Base-by-base conservation (phyloP, 2,797 vertebrate genomes). In the Margarornis squamiger region DNA sequence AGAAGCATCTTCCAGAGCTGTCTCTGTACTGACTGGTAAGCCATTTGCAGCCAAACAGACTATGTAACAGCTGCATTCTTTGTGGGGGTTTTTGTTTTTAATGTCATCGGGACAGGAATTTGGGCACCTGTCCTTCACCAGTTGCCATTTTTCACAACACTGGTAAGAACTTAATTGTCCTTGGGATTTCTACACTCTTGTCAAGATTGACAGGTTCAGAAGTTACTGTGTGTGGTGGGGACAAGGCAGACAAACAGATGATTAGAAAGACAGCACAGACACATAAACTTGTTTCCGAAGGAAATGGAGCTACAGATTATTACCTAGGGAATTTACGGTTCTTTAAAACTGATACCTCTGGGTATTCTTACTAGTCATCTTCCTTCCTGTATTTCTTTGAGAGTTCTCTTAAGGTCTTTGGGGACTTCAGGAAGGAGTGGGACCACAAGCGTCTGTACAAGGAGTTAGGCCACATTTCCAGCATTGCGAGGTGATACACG, bases 231-330 rank as follows among this genome's bases (percentile, higher is more conserved):
- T 71, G 77, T 82, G 81, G 59, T 0, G 0, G 48, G 62, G 59
- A 62, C 39, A 58, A 84, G 51, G 71, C 77, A 78, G 73, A 75
- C 73, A 84, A 90, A 92, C 39, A 71, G 80, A 77, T 92, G 63
- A 94, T 94, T 92, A 82, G 80, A 95, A 95, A 96, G 91, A 92
- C 88, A 96, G 88, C 66, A 79, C 55, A 95, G 90, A 92, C 70
- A 88, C 6, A 10, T 92, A 84, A 95, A 90, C 52, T 81, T 75
- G 11, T 92, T 96, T 94, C 92, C 88, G 88, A 88, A 84, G 95
- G 94, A 95, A 95, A 92, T 67, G 45, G 75, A 88, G 66, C 23
- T 84, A 36, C 32, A 45, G 70, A 88, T 92, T 90, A 58, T 86
- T 81, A 36, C 88, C 46, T 48, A 41, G 86, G 63, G 94, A 82